Conservation (phyloP, 2,888 invertebrate genomes). For the Dasypolia templi region DNA sequence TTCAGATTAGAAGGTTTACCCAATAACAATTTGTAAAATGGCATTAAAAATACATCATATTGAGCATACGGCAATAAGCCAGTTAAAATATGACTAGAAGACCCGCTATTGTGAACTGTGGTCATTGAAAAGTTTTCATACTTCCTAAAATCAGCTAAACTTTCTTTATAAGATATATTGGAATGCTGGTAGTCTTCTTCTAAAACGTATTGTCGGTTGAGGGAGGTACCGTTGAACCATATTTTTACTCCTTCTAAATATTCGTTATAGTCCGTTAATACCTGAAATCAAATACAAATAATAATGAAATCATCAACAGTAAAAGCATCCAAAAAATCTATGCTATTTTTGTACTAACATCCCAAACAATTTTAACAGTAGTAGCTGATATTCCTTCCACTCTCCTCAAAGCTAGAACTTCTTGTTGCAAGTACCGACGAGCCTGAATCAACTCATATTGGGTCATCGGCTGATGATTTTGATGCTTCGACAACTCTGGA, state of each 20-base stretch:
- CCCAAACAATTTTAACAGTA: conserved; percentile 95
- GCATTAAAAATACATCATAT: conserved; percentile 98
- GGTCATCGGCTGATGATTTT: conserved; percentile 92
- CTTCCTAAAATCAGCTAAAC: conserved; percentile 82
- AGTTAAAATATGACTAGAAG: conserved; percentile 93
- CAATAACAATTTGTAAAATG: conserved; percentile 96
- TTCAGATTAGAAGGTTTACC: conserved; percentile 98
- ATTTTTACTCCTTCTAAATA: conserved; percentile 93
- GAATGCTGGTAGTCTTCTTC: conserved; percentile 78
- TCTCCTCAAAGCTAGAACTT: conserved; percentile 93
- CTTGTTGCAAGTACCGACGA: conserved; percentile 93
- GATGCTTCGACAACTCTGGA: conserved; percentile 85
- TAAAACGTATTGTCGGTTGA: conserved; percentile 79
- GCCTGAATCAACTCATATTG: conserved; percentile 95
- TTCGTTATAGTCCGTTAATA: conserved; percentile 88
- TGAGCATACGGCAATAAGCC: conserved; percentile 96
- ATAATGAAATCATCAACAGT: background rate
- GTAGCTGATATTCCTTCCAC: conserved; percentile 93
- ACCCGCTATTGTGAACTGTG: conserved; percentile 92
- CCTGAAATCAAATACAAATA: conserved; percentile 75
- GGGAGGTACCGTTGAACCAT: conserved; percentile 87
- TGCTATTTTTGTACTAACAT: conserved; percentile 88
- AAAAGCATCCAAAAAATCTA: background rate
- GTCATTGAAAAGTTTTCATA: conserved; percentile 92
- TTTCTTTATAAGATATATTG: conserved; percentile 79